Evolutionary conservation across 2,797 vertebrate genomes (phyloP).

Genomic region (Hippoglossus hippoglossus): DNA sequence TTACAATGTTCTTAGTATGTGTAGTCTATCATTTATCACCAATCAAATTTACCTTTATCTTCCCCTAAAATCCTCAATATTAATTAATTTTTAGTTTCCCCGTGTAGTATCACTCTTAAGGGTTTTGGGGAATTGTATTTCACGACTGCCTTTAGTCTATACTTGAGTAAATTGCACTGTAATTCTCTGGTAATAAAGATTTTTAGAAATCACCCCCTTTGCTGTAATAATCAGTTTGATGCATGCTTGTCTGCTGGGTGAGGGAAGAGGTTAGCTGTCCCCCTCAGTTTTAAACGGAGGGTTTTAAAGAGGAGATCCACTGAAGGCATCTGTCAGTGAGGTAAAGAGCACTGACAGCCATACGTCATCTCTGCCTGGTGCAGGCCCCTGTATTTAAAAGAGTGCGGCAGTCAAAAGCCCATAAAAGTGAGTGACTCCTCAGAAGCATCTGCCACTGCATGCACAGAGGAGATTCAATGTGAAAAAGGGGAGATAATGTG

Average conservation of each 20-base stretch:
- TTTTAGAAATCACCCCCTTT: constrained; percentile 55
- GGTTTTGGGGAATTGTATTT: constrained; percentile 48
- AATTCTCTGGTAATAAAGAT: constrained; percentile 64
- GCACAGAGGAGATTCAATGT: constrained; percentile 88
- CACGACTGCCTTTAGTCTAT: constrained; percentile 62
- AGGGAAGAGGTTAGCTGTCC: constrained; percentile 81
- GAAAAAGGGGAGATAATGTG: constrained; percentile 97
- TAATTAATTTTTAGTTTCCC: background rate
- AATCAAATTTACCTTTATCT: constrained; percentile 18
- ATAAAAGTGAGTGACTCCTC: constrained; percentile 87
- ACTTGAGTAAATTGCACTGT: constrained; percentile 66
- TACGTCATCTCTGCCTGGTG: constrained; percentile 83
- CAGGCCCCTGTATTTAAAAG: constrained; percentile 82
- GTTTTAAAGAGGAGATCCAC: constrained; percentile 70
- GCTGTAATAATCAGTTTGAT: constrained; percentile 73
- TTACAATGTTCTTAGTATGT: background rate
- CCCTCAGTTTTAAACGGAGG: constrained; percentile 71
- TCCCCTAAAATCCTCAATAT: constrained; percentile 9
- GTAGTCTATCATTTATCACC: background rate
- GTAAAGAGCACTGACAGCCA: constrained; percentile 78
- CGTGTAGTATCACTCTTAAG: constrained; percentile 12
- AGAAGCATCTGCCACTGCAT: constrained; percentile 88
- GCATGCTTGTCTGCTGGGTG: constrained; percentile 64
- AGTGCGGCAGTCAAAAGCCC: constrained; percentile 85
- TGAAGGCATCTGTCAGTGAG: constrained; percentile 73